Percentiles rank a stretch among this genome's conserved stretches.
Evolutionary conservation across 2,797 vertebrate genomes (phyloP).

Genomic region (Pseudochirops corinnae): DNA sequence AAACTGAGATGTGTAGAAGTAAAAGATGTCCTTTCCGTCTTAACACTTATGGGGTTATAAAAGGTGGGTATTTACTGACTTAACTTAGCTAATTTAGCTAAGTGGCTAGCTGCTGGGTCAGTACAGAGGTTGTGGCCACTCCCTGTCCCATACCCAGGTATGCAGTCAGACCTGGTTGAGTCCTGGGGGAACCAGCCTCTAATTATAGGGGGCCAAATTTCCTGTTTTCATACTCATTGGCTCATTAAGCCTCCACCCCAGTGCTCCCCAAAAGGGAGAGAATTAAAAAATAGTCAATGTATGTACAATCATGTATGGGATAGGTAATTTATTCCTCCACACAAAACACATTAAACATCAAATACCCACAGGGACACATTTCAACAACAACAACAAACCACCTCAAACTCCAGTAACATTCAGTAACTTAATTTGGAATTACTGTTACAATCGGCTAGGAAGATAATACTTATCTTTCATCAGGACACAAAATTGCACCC

Average conservation of each 20-base stretch:
- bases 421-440: not conserved
- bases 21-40: not conserved
- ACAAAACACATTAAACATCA: not conserved
- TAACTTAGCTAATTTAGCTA: not conserved
- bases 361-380: not conserved
- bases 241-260: not conserved
- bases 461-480: not conserved
- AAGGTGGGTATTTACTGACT: not conserved
- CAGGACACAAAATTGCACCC: not conserved
- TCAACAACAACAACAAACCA: not conserved
- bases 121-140: not conserved
- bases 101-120: not conserved
- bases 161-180: not conserved
- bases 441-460: not conserved
- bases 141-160: not conserved
- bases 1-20: not conserved
- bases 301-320: not conserved
- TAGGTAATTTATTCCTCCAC: not conserved
- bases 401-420: not conserved
- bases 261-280: not conserved
- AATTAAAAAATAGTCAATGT: not conserved
- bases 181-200: not conserved
- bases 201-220: not conserved
- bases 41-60: not conserved
- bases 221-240: not conserved